These are phyloP conservation scores for Palythoa caribaeorum DNA, from an alignment of 92 coral and sea anemone species.

Conservation along the genomic window DNA sequence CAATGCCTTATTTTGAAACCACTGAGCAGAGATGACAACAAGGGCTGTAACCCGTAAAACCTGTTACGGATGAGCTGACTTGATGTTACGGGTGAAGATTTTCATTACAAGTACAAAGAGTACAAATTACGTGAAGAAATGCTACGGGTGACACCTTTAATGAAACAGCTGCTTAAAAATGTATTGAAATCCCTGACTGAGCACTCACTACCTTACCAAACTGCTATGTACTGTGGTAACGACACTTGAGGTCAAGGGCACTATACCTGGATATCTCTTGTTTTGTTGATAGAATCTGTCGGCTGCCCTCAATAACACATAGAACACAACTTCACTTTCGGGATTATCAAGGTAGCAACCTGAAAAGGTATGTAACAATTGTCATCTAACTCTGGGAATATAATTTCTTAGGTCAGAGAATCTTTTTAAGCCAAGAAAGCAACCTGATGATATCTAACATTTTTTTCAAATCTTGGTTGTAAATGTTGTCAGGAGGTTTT, in stretches of 20 bases:
- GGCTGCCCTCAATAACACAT: slow-evolving; percentile 88
- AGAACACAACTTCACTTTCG: slow-evolving; percentile 89
- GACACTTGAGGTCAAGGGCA: not conserved
- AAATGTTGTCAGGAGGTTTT: not conserved
- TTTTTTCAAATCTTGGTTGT: not conserved
- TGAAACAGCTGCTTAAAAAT: no score
- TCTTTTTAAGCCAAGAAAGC: not conserved
- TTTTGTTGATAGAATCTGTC: slow-evolving; percentile 88
- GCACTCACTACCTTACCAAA: not conserved
- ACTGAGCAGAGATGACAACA: no score
- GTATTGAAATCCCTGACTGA: no score
- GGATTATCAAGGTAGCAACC: slow-evolving; percentile 87
- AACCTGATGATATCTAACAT: not conserved
- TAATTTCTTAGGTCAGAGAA: not conserved
- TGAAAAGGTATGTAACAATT: slow-evolving; percentile 7
- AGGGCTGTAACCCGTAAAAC: no score
- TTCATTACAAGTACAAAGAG: no score
- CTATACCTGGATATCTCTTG: slow-evolving; percentile 89
- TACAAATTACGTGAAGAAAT: no score
- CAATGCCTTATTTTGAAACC: no score
- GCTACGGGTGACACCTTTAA: no score
- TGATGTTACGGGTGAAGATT: no score
- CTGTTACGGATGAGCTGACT: no score
- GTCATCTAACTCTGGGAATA: not conserved
- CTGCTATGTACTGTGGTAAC: not conserved